Percentiles rank a stretch among this genome's conserved stretches.
phyloP scores from a whole-genome alignment of 1,140 invertebrate species.

The Drosophila trapezifrons region DNA sequence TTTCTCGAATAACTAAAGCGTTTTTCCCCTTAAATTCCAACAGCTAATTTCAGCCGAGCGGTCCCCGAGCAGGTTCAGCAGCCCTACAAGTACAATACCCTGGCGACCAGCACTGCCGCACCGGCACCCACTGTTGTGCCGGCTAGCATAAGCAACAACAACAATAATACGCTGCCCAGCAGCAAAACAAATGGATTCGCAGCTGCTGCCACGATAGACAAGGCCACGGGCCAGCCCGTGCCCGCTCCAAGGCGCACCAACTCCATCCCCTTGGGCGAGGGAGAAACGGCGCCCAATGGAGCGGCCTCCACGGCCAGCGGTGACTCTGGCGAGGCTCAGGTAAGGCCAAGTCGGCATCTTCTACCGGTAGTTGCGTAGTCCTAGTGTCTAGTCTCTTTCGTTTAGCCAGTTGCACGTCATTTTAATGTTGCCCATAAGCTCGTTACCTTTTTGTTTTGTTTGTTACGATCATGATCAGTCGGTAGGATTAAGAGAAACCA shows the following conservation, averaged over 20 bases:
- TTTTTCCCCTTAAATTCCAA: constrained; percentile 1
- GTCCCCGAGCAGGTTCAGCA: constrained; percentile 84
- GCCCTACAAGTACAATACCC: constrained; percentile 75
- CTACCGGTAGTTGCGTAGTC: constrained; percentile 37
- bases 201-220: constrained; percentile 72
- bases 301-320: constrained; percentile 64
- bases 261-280: constrained; percentile 74
- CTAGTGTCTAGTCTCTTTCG: constrained; percentile 26
- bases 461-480: constrained; percentile 55
- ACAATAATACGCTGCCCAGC: constrained; percentile 56
- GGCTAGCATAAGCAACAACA: constrained; percentile 42
- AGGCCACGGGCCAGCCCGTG: constrained; percentile 79
- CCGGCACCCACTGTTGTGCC: constrained; percentile 9
- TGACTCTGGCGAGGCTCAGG: constrained; percentile 71
- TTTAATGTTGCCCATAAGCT: constrained; percentile 72
- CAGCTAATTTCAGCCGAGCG: constrained; percentile 86
- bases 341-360: constrained; percentile 42
- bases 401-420: constrained; percentile 73
- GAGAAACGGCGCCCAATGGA: constrained; percentile 46
- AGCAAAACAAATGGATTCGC: constrained; percentile 71
- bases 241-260: constrained; percentile 84
- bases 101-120: constrained; percentile 50
- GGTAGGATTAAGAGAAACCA: constrained; percentile 41
- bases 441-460: constrained; percentile 38
- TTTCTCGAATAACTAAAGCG: constrained; percentile 13